phyloP scores from a whole-genome alignment of 2,797 vertebrate genomes.

The Alca torda region DNA sequence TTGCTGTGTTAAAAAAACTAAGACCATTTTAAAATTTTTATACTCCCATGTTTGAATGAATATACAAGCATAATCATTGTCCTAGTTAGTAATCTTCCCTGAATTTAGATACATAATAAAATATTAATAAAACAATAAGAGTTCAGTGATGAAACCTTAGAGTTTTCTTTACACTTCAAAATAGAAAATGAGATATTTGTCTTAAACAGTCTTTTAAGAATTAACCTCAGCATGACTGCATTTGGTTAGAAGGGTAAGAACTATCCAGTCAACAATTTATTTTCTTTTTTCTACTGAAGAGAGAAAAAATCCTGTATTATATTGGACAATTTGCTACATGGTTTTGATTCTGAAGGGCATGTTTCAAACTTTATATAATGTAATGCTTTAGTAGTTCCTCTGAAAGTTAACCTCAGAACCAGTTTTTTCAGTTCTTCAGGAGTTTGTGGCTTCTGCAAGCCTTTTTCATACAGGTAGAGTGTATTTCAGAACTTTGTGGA shows the following conservation, averaged over 20 bases:
- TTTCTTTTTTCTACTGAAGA: background rate
- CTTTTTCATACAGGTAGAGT: background rate
- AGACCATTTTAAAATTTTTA: background rate
- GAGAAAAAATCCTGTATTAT: background rate
- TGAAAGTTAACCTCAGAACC: background rate
- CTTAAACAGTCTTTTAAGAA: background rate
- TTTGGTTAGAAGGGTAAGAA: background rate
- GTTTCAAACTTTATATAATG: background rate
- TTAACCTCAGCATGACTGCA: background rate
- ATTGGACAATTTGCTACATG: background rate
- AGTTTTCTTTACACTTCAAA: background rate
- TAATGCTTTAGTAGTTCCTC: background rate
- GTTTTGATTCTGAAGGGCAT: background rate
- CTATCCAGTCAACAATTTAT: background rate
- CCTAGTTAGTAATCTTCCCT: background rate
- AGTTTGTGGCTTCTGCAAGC: background rate
- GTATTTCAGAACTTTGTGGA: background rate
- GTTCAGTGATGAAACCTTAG: background rate
- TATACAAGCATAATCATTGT: background rate
- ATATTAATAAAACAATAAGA: background rate
- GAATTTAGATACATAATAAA: background rate
- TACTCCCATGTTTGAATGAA: background rate
- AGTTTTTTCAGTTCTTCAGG: background rate
- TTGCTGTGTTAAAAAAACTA: background rate
- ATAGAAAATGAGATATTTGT: background rate